Evolutionary conservation across 1,140 invertebrate genomes (phyloP), one percentile per base, ranked within the genome.

Genomic region (Metopolophium dirhodum): DNA sequence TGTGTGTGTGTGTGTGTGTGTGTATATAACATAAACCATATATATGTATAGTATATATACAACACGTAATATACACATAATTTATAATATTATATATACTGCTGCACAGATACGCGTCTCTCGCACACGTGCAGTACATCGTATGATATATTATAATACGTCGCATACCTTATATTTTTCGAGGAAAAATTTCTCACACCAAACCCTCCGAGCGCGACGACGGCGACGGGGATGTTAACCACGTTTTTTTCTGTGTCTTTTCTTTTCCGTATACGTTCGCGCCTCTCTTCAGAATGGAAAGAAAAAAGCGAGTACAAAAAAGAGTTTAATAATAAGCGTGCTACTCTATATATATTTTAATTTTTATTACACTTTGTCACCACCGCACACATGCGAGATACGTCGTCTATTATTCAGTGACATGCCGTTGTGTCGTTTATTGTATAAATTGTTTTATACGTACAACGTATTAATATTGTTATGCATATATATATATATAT

Each of bases 241-340:
- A 68, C 88, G 88, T 61, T 41, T 90, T 89, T 41, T 90, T 89
- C 30, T 90, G 37, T 68, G 22, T 88, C 49, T 51, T 88, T 49
- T 88, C 30, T 54, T 88, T 45, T n/a, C n/a, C 30, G 20, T 51
- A 54, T 49, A 30, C 37, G 37, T 45, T 77, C 61, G 22, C 61
- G 61, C 61, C 61, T 77, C 30, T 77, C 30, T 14, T 77, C n/a
- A 18, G 30, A 77, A 35, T 18, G 23, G 61, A n/a, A n/a, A 77
- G 30, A 68, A 68, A 54, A n/a, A 54, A 54, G 4, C 30, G 61
- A 35, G 30, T 77, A 77, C 61, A 77, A 77, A 77, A 77, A 77
- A 77, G 61, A 35, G 61, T 77, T 77, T n/a, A 77, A 77, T 77
- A 77, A 77, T 77, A 77, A 30, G 61, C 61, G 30, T 77, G 61